Evolutionary conservation across 35 echinoderm and acorn worm species (phyloP), one percentile per base, ranked within the genome.

Genomic region (Acanthaster planci): DNA sequence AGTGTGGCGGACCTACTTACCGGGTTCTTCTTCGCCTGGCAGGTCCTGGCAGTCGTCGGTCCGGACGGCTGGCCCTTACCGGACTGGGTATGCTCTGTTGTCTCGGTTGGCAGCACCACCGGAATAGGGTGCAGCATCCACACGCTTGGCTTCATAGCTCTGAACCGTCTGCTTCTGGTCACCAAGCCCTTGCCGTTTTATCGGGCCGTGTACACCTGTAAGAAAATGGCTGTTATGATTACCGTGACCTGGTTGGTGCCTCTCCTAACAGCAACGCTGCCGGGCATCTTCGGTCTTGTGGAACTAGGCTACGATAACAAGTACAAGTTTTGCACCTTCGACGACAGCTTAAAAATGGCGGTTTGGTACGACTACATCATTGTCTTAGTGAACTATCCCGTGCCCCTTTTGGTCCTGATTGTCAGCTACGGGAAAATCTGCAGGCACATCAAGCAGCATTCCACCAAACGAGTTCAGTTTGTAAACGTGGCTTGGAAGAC

Each of bases 301-400:
- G 72, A 86, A 3, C 72, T 94, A 3, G 92, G 92, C 2, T 94
- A 94, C 56, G 84, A 94, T 53, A 51, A 38, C 18, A 37, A 57
- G 51, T 94, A 86, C 84, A 84, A 90, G 27, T 84, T 85, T 22
- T 94, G 92, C 55, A 89, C 82, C 16, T 84, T 86, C 12, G 35
- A 82, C 9, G 81, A 88, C 17, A 16, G 37, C 17, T 76, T 90
- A n/a, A 37, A 37, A 6, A 39, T 38, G 16, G 80, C 87, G 4
- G 38, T 82, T 51, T 80, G 80, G 38, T 89, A 89, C 27, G 87
- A 89, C 29, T 44, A 82, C 40, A 80, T 89, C 9, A 80, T 60
- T 32, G 87, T 79, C 29, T 44, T 89, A 14, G 55, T 38, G 4
- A 51, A 60, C 56, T 89, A 89, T 30, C 87, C 87, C 53, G 81